Conservation (phyloP, 2,888 invertebrate species). For the Luperina nickerlii region DNA sequence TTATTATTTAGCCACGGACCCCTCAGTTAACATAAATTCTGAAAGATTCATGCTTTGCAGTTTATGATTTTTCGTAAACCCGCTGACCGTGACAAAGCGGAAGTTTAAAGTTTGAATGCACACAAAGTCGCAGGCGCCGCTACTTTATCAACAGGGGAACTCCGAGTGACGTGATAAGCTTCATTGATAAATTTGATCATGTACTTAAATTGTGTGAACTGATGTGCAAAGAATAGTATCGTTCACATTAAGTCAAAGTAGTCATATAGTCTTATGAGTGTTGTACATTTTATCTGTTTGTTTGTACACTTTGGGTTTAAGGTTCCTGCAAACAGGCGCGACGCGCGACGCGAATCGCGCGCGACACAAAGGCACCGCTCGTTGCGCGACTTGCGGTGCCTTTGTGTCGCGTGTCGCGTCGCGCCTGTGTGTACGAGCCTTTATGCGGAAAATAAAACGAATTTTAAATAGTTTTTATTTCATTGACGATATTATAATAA, state of each 20-base stretch:
- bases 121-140: background rate
- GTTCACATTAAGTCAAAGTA: conserved; percentile 29
- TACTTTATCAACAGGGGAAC: conserved; percentile 29
- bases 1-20: too few species aligned
- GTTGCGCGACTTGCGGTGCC: too few species aligned
- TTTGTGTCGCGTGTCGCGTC: too few species aligned
- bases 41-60: background rate
- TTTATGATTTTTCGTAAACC: background rate
- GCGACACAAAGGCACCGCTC: too few species aligned
- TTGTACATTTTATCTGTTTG: background rate
- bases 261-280: background rate
- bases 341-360: too few species aligned
- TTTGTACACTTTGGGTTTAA: background rate
- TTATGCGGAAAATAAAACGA: background rate
- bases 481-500: background rate
- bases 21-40: background rate
- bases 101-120: background rate
- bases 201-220: conserved; percentile 26
- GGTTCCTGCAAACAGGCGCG: too few species aligned
- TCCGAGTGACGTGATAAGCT: conserved; percentile 34
- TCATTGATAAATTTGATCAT: conserved; percentile 49
- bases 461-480: background rate
- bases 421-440: too few species aligned
- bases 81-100: background rate
- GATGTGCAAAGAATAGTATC: conserved; percentile 42